Evolutionary conservation across 2,797 vertebrate species (phyloP).

Genomic region (Oceanodroma leucorhoa): DNA sequence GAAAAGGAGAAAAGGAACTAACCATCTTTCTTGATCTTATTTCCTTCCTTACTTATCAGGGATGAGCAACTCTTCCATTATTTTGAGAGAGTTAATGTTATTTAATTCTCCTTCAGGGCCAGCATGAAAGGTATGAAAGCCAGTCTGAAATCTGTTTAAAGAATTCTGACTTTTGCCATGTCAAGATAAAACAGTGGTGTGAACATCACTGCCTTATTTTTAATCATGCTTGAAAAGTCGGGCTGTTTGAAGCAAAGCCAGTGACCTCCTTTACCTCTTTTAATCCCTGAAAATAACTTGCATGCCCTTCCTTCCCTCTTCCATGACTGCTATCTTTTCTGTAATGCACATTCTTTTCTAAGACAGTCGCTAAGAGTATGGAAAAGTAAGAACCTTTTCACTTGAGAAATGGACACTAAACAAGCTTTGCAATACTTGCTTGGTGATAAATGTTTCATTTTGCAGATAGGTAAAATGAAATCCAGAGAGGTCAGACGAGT

Average conservation of each 20-base stretch:
- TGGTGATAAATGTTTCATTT: background rate
- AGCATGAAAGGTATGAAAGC: background rate
- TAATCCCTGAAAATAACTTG: slow-evolving; percentile 28
- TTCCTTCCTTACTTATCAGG: background rate
- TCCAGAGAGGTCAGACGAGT: background rate
- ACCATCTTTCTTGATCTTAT: background rate
- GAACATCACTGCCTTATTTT: slow-evolving; percentile 27
- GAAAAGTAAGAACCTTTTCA: background rate
- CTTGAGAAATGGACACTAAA: background rate
- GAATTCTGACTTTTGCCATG: slow-evolving; percentile 7
- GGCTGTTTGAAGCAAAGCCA: background rate
- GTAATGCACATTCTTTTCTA: slow-evolving; percentile 4
- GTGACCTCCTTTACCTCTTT: slow-evolving; percentile 25
- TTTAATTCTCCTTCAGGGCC: background rate
- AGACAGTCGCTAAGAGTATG: background rate
- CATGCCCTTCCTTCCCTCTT: slow-evolving; percentile 8
- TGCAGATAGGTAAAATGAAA: background rate
- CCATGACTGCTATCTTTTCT: background rate
- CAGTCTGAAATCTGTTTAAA: background rate
- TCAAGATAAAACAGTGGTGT: background rate
- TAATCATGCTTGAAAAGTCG: slow-evolving; percentile 32
- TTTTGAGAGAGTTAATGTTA: background rate
- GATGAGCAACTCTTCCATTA: background rate
- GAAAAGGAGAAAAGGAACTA: background rate
- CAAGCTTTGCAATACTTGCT: background rate